Conservation (phyloP, 2,797 vertebrate species). For the Hemitrygon akajei region DNA sequence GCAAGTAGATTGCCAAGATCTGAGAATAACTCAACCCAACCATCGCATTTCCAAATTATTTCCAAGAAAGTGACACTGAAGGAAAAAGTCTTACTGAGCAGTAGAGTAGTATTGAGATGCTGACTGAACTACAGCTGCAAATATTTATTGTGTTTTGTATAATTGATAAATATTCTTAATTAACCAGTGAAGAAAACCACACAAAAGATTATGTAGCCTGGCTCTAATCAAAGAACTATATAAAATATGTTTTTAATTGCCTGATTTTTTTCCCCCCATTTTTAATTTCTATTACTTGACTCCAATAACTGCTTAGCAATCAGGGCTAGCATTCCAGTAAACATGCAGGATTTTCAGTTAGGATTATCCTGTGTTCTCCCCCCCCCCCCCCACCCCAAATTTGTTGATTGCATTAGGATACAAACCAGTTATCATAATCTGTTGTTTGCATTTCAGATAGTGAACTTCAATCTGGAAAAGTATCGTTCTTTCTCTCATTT, state of each 20-base stretch:
- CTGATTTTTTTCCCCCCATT: not conserved
- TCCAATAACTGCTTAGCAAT: not conserved
- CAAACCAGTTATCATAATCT: not conserved
- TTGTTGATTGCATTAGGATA: not conserved
- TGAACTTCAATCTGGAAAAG: slow-evolving; percentile 71
- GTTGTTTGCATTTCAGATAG: slow-evolving; percentile 50
- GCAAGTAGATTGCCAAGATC: too few species aligned
- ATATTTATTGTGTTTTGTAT: not conserved
- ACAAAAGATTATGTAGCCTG: not conserved
- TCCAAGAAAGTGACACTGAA: too few species aligned
- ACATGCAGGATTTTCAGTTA: not conserved
- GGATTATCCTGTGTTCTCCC: not conserved
- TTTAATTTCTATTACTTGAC: not conserved
- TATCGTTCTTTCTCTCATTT: slow-evolving; percentile 73
- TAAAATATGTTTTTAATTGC: not conserved
- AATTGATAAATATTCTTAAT: not conserved
- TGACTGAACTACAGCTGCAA: not conserved
- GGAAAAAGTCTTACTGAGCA: too few species aligned
- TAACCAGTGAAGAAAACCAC: not conserved
- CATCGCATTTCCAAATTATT: too few species aligned
- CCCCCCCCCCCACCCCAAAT: too few species aligned
- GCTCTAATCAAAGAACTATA: not conserved
- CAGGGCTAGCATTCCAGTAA: not conserved
- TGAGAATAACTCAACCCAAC: too few species aligned
- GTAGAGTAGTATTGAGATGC: too few species aligned